Evolutionary conservation across 1,140 invertebrate species (phyloP).

Genomic region (Brachionus plicatilis): DNA sequence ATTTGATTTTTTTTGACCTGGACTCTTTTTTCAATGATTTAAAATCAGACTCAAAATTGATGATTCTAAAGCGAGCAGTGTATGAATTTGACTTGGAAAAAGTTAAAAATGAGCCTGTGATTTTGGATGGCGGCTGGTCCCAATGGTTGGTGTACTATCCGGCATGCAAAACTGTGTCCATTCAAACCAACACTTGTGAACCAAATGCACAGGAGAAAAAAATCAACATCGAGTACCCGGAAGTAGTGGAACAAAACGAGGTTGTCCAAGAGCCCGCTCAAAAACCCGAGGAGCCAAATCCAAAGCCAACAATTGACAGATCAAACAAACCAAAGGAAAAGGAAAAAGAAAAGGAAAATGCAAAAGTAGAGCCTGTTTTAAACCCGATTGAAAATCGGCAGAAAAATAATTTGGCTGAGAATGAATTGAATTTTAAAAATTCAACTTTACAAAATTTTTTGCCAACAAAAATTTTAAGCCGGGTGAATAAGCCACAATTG

Average conservation of each 20-base stretch:
- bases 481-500: background rate
- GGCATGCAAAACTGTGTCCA: background rate
- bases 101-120: slow-evolving; percentile 20
- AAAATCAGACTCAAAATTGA: slow-evolving; percentile 10
- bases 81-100: slow-evolving; percentile 3
- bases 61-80: background rate
- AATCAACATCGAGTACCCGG: background rate
- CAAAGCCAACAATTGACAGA: background rate
- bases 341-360: background rate
- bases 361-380: too few species aligned
- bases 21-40: background rate
- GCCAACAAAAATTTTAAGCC: background rate
- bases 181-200: background rate
- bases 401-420: background rate
- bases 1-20: slow-evolving; percentile 5
- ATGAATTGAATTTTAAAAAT: background rate
- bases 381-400: background rate
- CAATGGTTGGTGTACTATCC: slow-evolving; percentile 11
- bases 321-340: background rate
- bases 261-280: background rate
- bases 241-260: background rate
- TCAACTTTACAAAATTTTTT: background rate
- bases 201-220: background rate
- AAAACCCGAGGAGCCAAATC: background rate
- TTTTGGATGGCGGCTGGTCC: slow-evolving; percentile 31